Evolutionary conservation across 2,113 vertebrate genomes (phyloP), one percentile per base, ranked within the genome.

Genomic region (Cynoglossus semilaevis): DNA sequence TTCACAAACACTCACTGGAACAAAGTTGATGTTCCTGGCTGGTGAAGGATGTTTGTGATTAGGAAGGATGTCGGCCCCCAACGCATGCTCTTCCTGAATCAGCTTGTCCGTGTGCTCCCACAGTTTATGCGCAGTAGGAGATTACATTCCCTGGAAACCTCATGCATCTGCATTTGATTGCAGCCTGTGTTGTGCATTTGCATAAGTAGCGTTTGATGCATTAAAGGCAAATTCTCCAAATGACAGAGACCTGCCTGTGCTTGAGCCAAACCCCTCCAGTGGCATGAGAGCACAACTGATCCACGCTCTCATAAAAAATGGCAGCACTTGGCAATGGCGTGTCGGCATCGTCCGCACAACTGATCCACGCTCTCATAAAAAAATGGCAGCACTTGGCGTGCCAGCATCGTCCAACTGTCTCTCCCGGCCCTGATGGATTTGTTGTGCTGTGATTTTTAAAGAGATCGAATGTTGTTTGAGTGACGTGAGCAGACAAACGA

Each of bases 61-160:
- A 80, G 82, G 80, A 85, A 85, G 84, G 82, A 85, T 79, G 74
- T 69, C 65, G 77, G 63, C 4, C 55, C 52, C 41, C 68, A 77
- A 64, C 69, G 50, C 44, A 19, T 9, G 56, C 70, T 79, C 79
- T 81, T 86, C 83, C 81, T 80, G 84, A 64, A 67, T 65, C 76
- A 51, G 77, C 63, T 58, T 61, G 70, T 56, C 53, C 70, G 51
- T 53, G 49, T 46, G 36, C 38, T 52, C 58, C 63, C 42, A 34
- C 65, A 68, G 55, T 45, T 44, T 44, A 9, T 18, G 10, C 22
- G 1, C 35, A 29, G 66, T 15, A 37, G 58, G 48, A 29, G 55
- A 76, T 69, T 56, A 56, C 47, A 37, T 75, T 76, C 61, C 58
- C 63, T 54, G 50, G 22, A 43, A 62, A 56, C 51, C 52, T 15